Evolutionary conservation across 2,888 invertebrate species (phyloP).

Genomic region (Rotaria sp.): DNA sequence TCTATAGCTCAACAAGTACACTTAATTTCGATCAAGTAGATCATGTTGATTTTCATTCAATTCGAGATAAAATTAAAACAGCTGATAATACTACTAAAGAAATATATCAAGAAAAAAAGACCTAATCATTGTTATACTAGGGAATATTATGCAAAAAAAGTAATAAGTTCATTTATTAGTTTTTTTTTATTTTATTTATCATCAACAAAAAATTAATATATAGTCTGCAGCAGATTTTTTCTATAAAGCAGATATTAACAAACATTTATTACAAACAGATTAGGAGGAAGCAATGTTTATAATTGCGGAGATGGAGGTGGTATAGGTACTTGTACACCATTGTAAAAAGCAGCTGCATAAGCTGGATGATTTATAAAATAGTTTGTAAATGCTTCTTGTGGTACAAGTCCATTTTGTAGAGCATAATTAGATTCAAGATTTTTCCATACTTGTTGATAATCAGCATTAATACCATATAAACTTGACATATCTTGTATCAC

Average conservation of each 20-base stretch:
- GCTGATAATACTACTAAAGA: slow-evolving; percentile 70
- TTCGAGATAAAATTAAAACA: slow-evolving; percentile 63
- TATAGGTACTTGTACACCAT: neutral
- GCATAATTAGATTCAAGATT: neutral
- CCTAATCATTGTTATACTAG: slow-evolving; percentile 79
- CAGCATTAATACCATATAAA: slow-evolving; percentile 5
- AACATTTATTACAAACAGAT: slow-evolving; percentile 41
- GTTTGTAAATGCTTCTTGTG: neutral
- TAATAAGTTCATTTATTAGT: slow-evolving; percentile 49
- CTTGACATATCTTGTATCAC: neutral
- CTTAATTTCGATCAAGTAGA: slow-evolving; percentile 65
- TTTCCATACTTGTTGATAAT: neutral
- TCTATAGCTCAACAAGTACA: slow-evolving; percentile 78
- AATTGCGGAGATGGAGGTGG: neutral
- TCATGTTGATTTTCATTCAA: slow-evolving; percentile 11
- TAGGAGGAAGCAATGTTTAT: neutral
- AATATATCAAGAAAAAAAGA: slow-evolving; percentile 67
- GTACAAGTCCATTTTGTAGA: neutral
- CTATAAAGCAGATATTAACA: slow-evolving; percentile 40
- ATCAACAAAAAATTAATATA: slow-evolving; percentile 50
- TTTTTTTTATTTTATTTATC: neutral
- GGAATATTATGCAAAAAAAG: slow-evolving; percentile 70
- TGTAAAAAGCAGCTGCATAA: neutral
- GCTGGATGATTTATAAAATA: neutral
- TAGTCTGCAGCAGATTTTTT: slow-evolving; percentile 62